Percentiles rank a stretch among this genome's conserved stretches.
Evolutionary conservation across 2,888 invertebrate species (phyloP).

Genomic region (Chrysotoxum bicinctum): DNA sequence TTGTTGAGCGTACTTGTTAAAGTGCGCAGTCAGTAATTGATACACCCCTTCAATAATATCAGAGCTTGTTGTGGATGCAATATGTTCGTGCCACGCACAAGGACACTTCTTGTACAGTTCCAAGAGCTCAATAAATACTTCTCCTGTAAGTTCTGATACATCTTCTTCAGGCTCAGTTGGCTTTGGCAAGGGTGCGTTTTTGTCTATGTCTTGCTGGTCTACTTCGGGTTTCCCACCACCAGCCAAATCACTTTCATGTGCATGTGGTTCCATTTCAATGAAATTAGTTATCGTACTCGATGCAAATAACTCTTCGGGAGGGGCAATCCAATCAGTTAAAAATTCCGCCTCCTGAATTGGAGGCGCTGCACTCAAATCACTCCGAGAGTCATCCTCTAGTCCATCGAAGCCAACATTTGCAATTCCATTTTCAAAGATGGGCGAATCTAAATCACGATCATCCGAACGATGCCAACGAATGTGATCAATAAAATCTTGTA

Average conservation of each 20-base stretch:
- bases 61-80: conserved; percentile 21
- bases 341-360: conserved; percentile 45
- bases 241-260: neutral
- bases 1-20: conserved; percentile 43
- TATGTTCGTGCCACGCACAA: conserved; percentile 49
- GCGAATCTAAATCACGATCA: conserved; percentile 43
- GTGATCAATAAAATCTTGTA: conserved; percentile 55
- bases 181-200: neutral
- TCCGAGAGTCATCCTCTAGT: conserved; percentile 34
- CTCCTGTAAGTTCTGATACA: conserved; percentile 49
- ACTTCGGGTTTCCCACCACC: neutral
- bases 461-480: conserved; percentile 64
- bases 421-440: conserved; percentile 10
- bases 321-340: conserved; percentile 58
- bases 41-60: conserved; percentile 35
- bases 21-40: conserved; percentile 31
- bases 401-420: conserved; percentile 15
- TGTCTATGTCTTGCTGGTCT: neutral
- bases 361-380: conserved; percentile 35
- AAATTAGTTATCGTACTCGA: conserved; percentile 54
- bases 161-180: conserved; percentile 13
- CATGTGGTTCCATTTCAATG: conserved; percentile 49
- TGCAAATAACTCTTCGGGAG: conserved; percentile 58
- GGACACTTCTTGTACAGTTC: conserved; percentile 60
- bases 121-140: conserved; percentile 54